Evolutionary conservation across 1,140 invertebrate genomes (phyloP), one percentile per base, ranked within the genome.

Genomic region (Ladona fulva): DNA sequence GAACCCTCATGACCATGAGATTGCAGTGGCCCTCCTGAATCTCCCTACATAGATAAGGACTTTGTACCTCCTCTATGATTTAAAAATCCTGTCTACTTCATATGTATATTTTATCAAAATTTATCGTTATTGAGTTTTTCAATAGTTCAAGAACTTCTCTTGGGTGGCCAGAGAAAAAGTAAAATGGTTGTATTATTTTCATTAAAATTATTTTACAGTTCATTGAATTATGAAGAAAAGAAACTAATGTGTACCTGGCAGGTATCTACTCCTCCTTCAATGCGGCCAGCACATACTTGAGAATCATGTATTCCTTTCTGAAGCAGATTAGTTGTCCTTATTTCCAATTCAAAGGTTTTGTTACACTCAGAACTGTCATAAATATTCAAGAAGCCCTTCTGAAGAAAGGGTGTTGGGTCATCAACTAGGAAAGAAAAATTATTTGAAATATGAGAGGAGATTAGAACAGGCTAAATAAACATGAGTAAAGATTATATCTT

Each of bases 1-100:
- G 83, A 82, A 78, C 85, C 85, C n/a, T n/a, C n/a, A n/a, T n/a
- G n/a, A 76, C 82, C 83, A 1, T 59, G 73, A 24, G 83, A 82
- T 78, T 90, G 85, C 14, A 92, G 81, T 0, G 91, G 91, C 0
- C 92, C 92, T 37, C 93, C 93, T 1, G 92, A 94, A 81, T 95
- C 93, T 22, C 93, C 93, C 87, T n/a, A n/a, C n/a, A n/a, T n/a
- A n/a, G n/a, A n/a, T n/a, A n/a, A n/a, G n/a, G n/a, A n/a, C n/a
- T n/a, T n/a, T n/a, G n/a, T n/a, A n/a, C n/a, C n/a, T n/a, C n/a
- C n/a, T n/a, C n/a, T n/a, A n/a, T n/a, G n/a, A n/a, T n/a, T n/a
- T n/a, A n/a, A n/a, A n/a, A n/a, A n/a, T n/a, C n/a, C n/a, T n/a
- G n/a, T n/a, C n/a, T n/a, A n/a, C n/a, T n/a, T n/a, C n/a, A n/a